phyloP scores from a whole-genome alignment of 2,113 vertebrate genomes.

The Sigmodon hispidus region DNA sequence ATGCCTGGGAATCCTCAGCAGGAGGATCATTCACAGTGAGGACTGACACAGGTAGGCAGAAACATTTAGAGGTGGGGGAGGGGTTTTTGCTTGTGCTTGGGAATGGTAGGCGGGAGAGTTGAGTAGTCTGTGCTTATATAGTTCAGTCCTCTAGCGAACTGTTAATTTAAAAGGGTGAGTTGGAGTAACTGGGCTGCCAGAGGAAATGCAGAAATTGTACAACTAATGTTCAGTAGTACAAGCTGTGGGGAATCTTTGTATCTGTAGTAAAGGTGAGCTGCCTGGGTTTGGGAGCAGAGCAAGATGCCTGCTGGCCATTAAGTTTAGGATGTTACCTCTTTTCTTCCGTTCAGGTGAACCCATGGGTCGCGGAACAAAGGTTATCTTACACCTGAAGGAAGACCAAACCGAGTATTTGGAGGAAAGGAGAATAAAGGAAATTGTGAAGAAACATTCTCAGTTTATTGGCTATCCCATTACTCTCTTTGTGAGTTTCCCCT shows the following conservation, averaged over 20 bases:
- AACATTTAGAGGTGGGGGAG: too few relatives aligned
- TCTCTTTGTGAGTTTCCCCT: conserved; percentile 84
- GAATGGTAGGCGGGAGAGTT: neutral
- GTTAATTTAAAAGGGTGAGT: neutral
- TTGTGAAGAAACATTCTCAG: conserved; percentile 92
- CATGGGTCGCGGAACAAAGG: conserved; percentile 90
- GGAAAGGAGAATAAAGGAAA: conserved; percentile 89
- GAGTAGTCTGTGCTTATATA: neutral
- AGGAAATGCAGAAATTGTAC: neutral
- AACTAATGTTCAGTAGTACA: fast-evolving
- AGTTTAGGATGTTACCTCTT: fast-evolving
- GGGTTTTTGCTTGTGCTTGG: neutral
- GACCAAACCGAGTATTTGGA: conserved; percentile 91
- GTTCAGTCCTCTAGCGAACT: neutral
- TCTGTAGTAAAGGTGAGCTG: too few relatives aligned
- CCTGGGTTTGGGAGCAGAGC: too few relatives aligned
- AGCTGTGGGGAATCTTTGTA: fast-evolving
- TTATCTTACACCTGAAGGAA: conserved; percentile 90
- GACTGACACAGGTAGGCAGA: conserved; percentile 85
- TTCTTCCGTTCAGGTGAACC: conserved; percentile 83
- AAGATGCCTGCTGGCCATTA: too few relatives aligned
- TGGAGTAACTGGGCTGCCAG: too few relatives aligned
- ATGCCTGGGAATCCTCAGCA: conserved; percentile 91
- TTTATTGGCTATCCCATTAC: conserved; percentile 92
- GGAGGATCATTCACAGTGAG: conserved; percentile 91